Conservation (phyloP, 1,140 invertebrate species). For the Trachymyrmex cornetzi region DNA sequence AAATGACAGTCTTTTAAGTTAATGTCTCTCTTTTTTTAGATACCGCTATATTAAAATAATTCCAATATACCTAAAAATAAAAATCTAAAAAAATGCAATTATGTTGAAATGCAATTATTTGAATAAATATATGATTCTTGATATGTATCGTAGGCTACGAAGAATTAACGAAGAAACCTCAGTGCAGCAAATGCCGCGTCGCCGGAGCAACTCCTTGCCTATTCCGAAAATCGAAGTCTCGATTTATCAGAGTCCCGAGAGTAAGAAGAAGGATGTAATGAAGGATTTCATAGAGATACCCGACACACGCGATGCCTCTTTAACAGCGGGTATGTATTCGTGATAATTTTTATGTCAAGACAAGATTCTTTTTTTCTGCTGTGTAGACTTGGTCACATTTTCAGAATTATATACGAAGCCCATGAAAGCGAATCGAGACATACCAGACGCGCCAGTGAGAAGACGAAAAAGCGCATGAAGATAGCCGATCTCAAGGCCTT, state of each 20-base stretch:
- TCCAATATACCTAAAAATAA: background rate
- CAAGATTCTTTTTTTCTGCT: background rate
- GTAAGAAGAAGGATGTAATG: slow-evolving; percentile 89
- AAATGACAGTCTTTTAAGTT: background rate
- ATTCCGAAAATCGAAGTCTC: slow-evolving; percentile 97
- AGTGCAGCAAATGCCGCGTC: slow-evolving; percentile 91
- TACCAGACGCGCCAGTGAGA: slow-evolving; percentile 92
- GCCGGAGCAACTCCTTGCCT: slow-evolving; percentile 96
- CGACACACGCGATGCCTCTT: slow-evolving; percentile 89
- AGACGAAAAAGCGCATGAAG: slow-evolving; percentile 94
- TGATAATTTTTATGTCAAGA: background rate
- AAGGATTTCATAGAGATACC: slow-evolving; percentile 93
- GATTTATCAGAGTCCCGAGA: slow-evolving; percentile 92
- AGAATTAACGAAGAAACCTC: slow-evolving; percentile 93
- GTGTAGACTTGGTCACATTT: slow-evolving; percentile 48
- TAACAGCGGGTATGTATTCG: slow-evolving; percentile 84
- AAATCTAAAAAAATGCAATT: background rate
- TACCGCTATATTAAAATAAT: background rate
- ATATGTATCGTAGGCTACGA: slow-evolving; percentile 88
- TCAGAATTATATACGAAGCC: slow-evolving; percentile 78
- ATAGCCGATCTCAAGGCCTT: slow-evolving; percentile 96
- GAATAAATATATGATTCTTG: background rate
- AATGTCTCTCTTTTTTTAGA: background rate
- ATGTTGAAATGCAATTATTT: background rate
- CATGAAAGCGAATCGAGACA: slow-evolving; percentile 88